phyloP scores from a whole-genome alignment of 2,888 invertebrate species.

The Bruchidius siliquastri region DNA sequence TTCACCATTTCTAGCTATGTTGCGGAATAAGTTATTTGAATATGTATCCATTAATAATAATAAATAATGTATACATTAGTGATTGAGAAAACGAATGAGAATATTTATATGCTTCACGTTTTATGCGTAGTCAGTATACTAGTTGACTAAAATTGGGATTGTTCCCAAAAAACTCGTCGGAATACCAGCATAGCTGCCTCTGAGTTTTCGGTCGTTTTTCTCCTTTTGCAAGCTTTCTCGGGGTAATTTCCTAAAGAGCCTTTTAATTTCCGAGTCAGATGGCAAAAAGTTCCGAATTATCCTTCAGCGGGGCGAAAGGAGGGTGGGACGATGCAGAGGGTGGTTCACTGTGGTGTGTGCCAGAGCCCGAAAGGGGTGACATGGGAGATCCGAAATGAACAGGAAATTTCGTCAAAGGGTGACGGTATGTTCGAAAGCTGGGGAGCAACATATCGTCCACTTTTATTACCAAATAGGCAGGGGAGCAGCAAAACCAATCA shows the following conservation, averaged over 20 bases:
- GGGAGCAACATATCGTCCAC: neutral
- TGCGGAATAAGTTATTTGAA: no score
- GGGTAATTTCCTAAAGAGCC: neutral
- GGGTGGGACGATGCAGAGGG: neutral
- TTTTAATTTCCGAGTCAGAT: neutral
- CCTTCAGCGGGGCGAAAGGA: neutral
- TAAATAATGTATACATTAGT: no score
- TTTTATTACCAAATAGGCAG: neutral
- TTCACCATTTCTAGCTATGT: no score
- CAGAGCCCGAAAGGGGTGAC: neutral
- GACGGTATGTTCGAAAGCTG: neutral
- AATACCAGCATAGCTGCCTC: neutral
- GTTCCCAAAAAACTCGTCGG: no score
- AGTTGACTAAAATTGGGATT: neutral
- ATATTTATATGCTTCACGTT: no score
- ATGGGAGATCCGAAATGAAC: neutral
- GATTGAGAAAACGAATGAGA: no score
- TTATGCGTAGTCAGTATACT: neutral
- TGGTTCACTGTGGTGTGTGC: neutral
- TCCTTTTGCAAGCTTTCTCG: neutral
- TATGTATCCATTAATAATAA: no score
- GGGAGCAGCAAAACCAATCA: neutral
- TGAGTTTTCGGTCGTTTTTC: neutral
- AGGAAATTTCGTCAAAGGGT: neutral
- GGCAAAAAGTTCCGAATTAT: neutral